phyloP scores from a whole-genome alignment of 1,140 invertebrate genomes.

The Whitmania pigra region DNA sequence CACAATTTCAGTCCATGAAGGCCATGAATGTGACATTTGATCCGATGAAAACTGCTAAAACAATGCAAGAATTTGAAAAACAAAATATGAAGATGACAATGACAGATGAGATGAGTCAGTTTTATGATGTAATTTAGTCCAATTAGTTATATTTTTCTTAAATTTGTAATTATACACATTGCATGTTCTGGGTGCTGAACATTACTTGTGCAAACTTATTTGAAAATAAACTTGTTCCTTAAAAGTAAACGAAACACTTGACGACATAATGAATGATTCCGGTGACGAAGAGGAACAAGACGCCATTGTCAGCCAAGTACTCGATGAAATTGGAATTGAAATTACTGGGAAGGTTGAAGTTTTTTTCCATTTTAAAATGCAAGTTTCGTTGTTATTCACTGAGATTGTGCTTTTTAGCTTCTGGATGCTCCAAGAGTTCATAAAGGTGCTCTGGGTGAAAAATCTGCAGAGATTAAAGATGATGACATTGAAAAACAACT shows the following conservation, averaged over 20 bases:
- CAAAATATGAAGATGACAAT: slow-evolving; percentile 77
- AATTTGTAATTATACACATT: neutral
- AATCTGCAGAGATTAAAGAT: slow-evolving; percentile 43
- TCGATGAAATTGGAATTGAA: slow-evolving; percentile 92
- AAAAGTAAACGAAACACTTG: slow-evolving; percentile 73
- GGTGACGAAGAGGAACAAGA: slow-evolving; percentile 80
- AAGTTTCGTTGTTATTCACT: too few species aligned
- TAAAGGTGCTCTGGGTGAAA: slow-evolving; percentile 49
- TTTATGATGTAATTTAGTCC: neutral
- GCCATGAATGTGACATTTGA: slow-evolving; percentile 76
- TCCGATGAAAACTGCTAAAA: slow-evolving; percentile 64
- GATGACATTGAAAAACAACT: slow-evolving; percentile 64
- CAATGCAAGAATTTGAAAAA: slow-evolving; percentile 66
- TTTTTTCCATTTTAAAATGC: neutral
- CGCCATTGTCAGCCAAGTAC: slow-evolving; percentile 68
- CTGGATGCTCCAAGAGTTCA: slow-evolving; percentile 51
- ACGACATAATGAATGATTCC: slow-evolving; percentile 74
- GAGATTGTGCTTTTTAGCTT: slow-evolving; percentile 34
- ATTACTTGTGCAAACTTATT: too few species aligned
- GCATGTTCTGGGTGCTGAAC: neutral
- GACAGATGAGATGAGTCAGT: slow-evolving; percentile 79
- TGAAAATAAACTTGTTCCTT: slow-evolving; percentile 25
- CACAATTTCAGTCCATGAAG: slow-evolving; percentile 56
- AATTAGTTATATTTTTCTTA: slow-evolving; percentile 6
- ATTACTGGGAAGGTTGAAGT: slow-evolving; percentile 65